Conservation (phyloP, 2,797 vertebrate genomes). For the Petrocephalus sullivani region DNA sequence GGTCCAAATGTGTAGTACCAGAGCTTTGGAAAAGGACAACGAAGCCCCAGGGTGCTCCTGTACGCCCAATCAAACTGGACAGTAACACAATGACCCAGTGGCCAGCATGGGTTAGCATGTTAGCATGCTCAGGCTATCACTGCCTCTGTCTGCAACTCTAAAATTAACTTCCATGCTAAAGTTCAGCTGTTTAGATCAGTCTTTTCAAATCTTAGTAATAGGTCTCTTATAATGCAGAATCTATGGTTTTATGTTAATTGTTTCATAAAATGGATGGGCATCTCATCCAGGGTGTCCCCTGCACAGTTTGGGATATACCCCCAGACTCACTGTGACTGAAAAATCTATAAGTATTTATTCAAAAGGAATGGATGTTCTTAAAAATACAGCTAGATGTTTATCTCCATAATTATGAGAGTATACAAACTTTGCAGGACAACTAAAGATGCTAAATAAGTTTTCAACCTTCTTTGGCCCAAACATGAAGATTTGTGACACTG, state of each 20-base stretch:
- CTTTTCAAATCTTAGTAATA: background rate
- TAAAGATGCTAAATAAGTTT: background rate
- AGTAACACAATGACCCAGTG: conserved; percentile 21
- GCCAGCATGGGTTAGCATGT: background rate
- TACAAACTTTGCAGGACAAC: background rate
- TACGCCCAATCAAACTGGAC: conserved; percentile 41
- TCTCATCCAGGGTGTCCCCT: background rate
- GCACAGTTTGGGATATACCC: background rate
- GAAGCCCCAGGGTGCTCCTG: conserved; percentile 57
- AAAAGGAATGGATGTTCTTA: background rate
- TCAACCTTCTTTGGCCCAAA: background rate
- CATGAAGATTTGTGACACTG: background rate
- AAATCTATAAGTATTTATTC: background rate
- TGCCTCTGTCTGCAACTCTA: conserved; percentile 37
- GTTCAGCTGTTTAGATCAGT: conserved; percentile 27
- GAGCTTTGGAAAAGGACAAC: conserved; percentile 41
- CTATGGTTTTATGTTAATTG: background rate
- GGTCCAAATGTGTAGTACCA: conserved; percentile 45
- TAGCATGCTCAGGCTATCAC: conserved; percentile 15
- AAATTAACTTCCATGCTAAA: conserved; percentile 37
- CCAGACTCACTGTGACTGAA: background rate
- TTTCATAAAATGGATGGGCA: background rate
- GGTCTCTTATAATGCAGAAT: background rate
- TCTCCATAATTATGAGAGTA: background rate
- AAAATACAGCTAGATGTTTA: background rate